A percentile compares a stretch with the other conserved stretches of the same genome.
phyloP scores from a whole-genome alignment of 2,888 invertebrate species.

The Osmoderma eremita region DNA sequence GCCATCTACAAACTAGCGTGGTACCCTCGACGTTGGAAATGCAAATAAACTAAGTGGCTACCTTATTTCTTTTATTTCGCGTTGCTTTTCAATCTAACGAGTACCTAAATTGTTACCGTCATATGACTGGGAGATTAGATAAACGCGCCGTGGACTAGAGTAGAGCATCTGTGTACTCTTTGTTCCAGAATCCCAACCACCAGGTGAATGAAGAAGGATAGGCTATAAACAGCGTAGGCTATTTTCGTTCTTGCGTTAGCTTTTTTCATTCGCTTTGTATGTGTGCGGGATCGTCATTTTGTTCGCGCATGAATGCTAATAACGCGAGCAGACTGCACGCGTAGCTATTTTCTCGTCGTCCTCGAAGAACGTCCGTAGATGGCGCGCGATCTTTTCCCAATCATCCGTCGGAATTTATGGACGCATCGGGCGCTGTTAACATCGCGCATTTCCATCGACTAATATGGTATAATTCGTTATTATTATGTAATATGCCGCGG shows the following conservation, averaged over 20 bases:
- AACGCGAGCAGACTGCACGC: neutral
- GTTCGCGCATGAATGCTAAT: constrained; percentile 14
- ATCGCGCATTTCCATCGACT: constrained; percentile 15
- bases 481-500: constrained; percentile 25
- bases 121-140: neutral
- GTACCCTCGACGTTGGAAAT: neutral
- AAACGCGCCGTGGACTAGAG: too few relatives aligned
- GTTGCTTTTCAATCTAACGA: constrained; percentile 8
- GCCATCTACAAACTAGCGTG: neutral
- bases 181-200: too few relatives aligned
- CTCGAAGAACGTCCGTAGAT: neutral
- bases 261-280: neutral
- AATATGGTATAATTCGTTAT: constrained; percentile 25
- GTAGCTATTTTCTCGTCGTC: neutral
- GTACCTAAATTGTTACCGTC: neutral
- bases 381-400: constrained; percentile 6
- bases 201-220: too few relatives aligned
- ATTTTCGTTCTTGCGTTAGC: constrained; percentile 6
- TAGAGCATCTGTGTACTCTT: too few relatives aligned
- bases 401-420: constrained; percentile 25
- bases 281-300: neutral
- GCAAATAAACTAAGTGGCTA: neutral
- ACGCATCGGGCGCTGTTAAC: constrained; percentile 8
- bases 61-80: constrained; percentile 11
- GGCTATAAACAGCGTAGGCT: too few relatives aligned